phyloP scores from a whole-genome alignment of 2,113 vertebrate species.

The Pangasianodon gigas region DNA sequence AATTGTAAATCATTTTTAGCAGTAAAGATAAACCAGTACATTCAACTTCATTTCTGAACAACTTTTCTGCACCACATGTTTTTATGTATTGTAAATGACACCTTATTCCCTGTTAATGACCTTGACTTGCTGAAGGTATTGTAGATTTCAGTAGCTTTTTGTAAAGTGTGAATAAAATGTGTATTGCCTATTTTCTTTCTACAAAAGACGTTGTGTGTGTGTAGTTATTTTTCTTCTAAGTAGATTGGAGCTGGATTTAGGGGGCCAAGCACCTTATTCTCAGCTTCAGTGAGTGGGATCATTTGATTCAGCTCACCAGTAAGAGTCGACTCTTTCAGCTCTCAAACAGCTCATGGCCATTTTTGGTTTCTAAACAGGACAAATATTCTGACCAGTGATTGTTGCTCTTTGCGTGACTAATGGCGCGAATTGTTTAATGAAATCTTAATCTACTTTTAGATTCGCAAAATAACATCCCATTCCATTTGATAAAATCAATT shows the following conservation, averaged over 20 bases:
- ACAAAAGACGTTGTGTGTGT: background rate
- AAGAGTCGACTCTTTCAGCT: background rate
- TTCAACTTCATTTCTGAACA: slow-evolving; percentile 11
- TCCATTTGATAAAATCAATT: background rate
- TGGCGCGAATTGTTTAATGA: background rate
- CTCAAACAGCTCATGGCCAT: background rate
- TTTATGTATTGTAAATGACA: slow-evolving; percentile 31
- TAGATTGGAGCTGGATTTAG: background rate
- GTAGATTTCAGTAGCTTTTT: slow-evolving; percentile 49
- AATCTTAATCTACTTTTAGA: too few species aligned
- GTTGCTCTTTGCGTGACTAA: too few species aligned
- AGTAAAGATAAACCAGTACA: slow-evolving; percentile 13
- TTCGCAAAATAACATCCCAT: background rate
- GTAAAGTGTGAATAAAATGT: slow-evolving; percentile 59
- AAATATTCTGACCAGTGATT: too few species aligned
- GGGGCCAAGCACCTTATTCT: background rate
- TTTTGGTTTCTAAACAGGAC: too few species aligned
- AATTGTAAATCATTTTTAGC: slow-evolving; percentile 44
- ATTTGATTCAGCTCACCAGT: background rate
- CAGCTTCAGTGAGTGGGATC: background rate
- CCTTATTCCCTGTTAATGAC: slow-evolving; percentile 35
- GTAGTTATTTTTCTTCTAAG: background rate
- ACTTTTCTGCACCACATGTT: slow-evolving; percentile 30
- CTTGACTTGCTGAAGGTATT: slow-evolving; percentile 50
- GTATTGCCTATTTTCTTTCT: slow-evolving; percentile 56